Evolutionary conservation across 1,140 invertebrate species (phyloP).

Genomic region (Nasonia vitripennis): DNA sequence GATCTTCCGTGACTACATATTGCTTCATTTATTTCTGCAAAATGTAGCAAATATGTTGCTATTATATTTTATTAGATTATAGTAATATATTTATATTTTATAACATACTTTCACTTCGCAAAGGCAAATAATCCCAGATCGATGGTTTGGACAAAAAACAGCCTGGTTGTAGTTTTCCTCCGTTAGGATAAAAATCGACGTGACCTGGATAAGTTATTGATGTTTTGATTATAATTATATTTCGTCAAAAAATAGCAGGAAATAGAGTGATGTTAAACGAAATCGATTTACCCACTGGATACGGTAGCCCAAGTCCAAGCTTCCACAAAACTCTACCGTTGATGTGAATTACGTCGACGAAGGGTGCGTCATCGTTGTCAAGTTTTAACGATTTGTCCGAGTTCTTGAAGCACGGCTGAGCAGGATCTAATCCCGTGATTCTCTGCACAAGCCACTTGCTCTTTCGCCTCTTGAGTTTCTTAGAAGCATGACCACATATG

Average conservation of each 20-base stretch:
- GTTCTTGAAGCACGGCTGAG: no score
- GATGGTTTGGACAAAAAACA: not conserved
- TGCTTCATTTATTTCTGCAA: constrained; percentile 73
- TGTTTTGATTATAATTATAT: not conserved
- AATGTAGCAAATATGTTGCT: not conserved
- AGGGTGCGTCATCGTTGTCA: constrained; percentile 77
- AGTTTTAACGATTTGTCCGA: constrained; percentile 72
- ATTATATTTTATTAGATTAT: not conserved
- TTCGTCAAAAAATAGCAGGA: no score
- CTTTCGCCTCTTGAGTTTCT: no score
- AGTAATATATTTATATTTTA: not conserved
- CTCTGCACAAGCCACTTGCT: no score
- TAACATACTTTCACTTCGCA: constrained; percentile 11
- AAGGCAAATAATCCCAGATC: not conserved
- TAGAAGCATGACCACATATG: no score
- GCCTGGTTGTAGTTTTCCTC: constrained; percentile 30
- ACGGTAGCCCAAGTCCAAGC: constrained; percentile 20
- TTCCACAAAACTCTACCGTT: not conserved
- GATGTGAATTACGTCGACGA: constrained; percentile 84
- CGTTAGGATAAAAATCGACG: constrained; percentile 40
- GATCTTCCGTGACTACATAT: constrained; percentile 78
- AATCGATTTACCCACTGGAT: constrained; percentile 5
- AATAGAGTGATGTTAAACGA: not conserved
- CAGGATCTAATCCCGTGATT: no score
- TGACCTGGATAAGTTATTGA: not conserved